Evolutionary conservation across 2,888 invertebrate genomes (phyloP), one percentile per base, ranked within the genome.

Genomic region (Phlogophora meticulosa): DNA sequence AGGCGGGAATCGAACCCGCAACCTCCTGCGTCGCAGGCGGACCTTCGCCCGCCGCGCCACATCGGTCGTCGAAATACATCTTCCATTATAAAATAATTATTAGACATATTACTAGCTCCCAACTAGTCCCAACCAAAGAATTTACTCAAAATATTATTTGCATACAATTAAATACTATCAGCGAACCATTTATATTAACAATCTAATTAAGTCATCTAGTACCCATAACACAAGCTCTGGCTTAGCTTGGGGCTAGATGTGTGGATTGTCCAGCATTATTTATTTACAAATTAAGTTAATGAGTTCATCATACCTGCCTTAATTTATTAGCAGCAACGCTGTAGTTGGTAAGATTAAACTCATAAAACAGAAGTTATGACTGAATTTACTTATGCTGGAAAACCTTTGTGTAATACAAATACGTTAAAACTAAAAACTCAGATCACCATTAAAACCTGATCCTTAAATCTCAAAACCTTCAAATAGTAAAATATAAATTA

Each of bases 111-210:
- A 28, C 5, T 28, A 28, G 28, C 4, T 28, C 2, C 28, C 2
- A 40, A 20, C 3, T 32, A n/a, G 0, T 9, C n/a, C 5, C 15
- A 36, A n/a, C 7, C 13, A 42, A 53, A 71, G 28, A 5, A 52
- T 52, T 66, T 72, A 66, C 71, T 72, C 58, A 71, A 76, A 78
- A 70, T 66, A 79, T 75, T 75, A 76, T 69, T 70, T 28, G 10
- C 79, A 72, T 59, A 78, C 9, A 51, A 38, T 10, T 85, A n/a
- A n/a, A n/a, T n/a, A n/a, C n/a, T 83, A 82, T 59, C 60, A 76
- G 48, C 80, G 67, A 73, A 38, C 48, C 58, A 51, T 91, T 90
- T 90, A 86, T 91, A 91, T 91, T 88, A 89, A 90, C 90, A 87
- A 88, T 90, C 88, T 86, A 85, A 87, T 87, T 83, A 87, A 81